These are phyloP conservation scores for Onthophagus sagittarius DNA, from an alignment of 2,888 invertebrate species.

Conservation along the genomic window DNA sequence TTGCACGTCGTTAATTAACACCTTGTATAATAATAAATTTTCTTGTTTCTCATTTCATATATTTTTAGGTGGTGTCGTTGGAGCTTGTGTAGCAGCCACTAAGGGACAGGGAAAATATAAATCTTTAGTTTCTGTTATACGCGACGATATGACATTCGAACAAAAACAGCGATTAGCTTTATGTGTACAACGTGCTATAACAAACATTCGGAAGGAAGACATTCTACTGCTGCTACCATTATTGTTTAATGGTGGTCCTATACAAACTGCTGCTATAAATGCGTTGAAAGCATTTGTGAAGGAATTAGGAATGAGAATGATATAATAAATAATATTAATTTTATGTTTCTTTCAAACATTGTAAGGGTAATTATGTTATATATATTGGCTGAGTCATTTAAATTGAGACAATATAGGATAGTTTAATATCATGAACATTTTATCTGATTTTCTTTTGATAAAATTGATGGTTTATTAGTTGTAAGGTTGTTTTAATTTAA, in stretches of 20 bases:
- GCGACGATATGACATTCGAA: slow-evolving; percentile 37
- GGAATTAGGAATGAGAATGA: slow-evolving; percentile 6
- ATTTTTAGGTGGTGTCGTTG: slow-evolving; percentile 40
- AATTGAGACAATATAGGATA: too few species aligned
- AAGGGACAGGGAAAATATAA: slow-evolving; percentile 38
- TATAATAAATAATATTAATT: not conserved
- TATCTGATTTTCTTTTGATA: too few species aligned
- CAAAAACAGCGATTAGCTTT: slow-evolving; percentile 35
- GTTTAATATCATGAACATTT: too few species aligned
- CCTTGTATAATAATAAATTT: not conserved
- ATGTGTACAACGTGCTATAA: slow-evolving; percentile 30
- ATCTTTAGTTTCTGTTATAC: slow-evolving; percentile 40
- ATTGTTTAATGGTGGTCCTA: slow-evolving; percentile 8
- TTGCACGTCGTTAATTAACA: too few species aligned
- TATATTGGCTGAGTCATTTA: too few species aligned
- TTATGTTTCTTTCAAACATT: not conserved
- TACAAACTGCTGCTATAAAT: slow-evolving; percentile 7
- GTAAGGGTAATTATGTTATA: too few species aligned
- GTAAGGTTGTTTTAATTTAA: too few species aligned
- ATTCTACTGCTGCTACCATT: slow-evolving; percentile 15
- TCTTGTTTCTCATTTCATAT: not conserved
- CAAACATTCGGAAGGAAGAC: slow-evolving; percentile 35
- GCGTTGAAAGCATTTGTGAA: slow-evolving; percentile 11
- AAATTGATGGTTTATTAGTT: too few species aligned
- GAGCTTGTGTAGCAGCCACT: slow-evolving; percentile 37